phyloP scores from a whole-genome alignment of 2,888 invertebrate species.

The Liposcelis brunnea region DNA sequence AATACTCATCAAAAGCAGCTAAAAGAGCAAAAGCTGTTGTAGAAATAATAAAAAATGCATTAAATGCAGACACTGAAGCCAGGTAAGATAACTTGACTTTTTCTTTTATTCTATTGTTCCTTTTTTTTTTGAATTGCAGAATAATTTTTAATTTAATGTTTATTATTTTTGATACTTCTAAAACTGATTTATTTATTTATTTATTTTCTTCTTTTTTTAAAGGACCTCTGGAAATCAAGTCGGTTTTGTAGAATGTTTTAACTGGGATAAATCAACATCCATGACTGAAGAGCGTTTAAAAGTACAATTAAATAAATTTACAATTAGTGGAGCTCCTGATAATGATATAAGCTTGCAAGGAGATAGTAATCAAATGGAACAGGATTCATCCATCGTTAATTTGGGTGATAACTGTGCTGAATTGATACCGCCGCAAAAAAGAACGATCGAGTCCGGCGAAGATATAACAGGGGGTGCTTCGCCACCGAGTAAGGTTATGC shows the following conservation, averaged over 20 bases:
- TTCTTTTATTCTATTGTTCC: slow-evolving; percentile 8
- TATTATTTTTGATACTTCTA: slow-evolving; percentile 14
- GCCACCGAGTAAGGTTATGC: background rate
- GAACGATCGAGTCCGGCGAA: background rate
- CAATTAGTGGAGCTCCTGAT: background rate
- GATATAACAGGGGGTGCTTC: background rate
- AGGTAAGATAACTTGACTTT: slow-evolving; percentile 28
- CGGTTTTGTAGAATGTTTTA: slow-evolving; percentile 25
- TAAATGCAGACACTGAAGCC: slow-evolving; percentile 42
- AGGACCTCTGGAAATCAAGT: slow-evolving; percentile 20
- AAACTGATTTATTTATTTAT: slow-evolving; percentile 1
- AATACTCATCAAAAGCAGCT: slow-evolving; percentile 48
- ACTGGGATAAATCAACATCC: slow-evolving; percentile 24
- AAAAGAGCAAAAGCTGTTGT: slow-evolving; percentile 48
- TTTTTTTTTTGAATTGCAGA: background rate
- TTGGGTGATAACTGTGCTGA: slow-evolving; percentile 3
- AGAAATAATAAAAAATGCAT: slow-evolving; percentile 45
- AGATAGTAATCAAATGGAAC: background rate
- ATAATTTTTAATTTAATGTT: slow-evolving; percentile 13
- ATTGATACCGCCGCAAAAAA: background rate
- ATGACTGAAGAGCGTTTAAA: slow-evolving; percentile 24
- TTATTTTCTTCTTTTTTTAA: slow-evolving; percentile 18
- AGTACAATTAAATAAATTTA: slow-evolving; percentile 22
- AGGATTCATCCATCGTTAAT: background rate
- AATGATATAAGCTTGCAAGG: slow-evolving; percentile 4